Base-by-base conservation (phyloP, 2,888 invertebrate genomes). In the Epistrophella euchroma region DNA sequence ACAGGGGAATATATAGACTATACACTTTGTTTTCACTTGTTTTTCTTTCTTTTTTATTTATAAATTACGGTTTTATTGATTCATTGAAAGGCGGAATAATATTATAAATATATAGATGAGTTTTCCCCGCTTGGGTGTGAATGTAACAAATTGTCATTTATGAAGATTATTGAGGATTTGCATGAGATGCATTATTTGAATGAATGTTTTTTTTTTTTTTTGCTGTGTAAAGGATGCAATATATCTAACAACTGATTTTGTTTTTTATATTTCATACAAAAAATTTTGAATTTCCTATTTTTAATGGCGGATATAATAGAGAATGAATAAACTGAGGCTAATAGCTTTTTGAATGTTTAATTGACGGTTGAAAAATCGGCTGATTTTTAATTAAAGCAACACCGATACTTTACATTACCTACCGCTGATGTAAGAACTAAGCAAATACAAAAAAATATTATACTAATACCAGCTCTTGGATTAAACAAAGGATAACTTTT, bases 11-110 rank as follows among this genome's bases (percentile, higher is more conserved):
- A 70, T 17, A 25, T 40, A 2, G 3, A 15, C 15, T 40, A 40
- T 13, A 64, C 11, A 40, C 76, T 71, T 76, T 76, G 37, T 81
- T 73, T 77, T 77, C 66, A 76, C 64, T 82, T 86, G 70, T 86
- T 45, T 64, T 56, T 62, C 10, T 15, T 71, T 55, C 50, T 22
- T 15, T 60, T 66, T 60, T 64, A 71, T 86, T 81, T 81, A 76
- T 58, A 66, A 78, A 86, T 82, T 77, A 58, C 77, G 56, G n/a
- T 82, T 78, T 86, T 86, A 86, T 86, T 86, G 86, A 86, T 82
- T 77, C 82, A 86, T 78, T 86, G 86, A 86, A 86, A 86, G 86
- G 86, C 82, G 74, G 86, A 64, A 78, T 82, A 70, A 58, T 58
- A 73, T 74, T 74, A 40, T 22, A 13, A 6, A 56, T 22, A 13